phyloP scores from a whole-genome alignment of 1,140 invertebrate genomes.

The Aphelenchoides besseyi region DNA sequence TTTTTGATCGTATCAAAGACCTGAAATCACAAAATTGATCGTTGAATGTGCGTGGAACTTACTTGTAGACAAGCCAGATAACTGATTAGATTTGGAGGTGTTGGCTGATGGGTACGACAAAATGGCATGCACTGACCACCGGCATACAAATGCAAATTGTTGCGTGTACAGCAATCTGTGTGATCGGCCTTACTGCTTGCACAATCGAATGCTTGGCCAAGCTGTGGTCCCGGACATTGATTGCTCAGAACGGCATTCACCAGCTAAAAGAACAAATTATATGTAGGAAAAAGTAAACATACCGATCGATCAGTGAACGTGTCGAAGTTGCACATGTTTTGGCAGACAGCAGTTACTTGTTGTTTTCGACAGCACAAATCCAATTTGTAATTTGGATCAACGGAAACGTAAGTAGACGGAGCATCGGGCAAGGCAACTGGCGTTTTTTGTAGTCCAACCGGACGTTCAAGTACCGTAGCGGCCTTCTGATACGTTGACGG shows the following conservation, averaged over 20 bases:
- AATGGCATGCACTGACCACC: conserved; percentile 53
- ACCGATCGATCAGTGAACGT: conserved; percentile 50
- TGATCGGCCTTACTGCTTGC: conserved; percentile 45
- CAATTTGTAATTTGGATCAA: conserved; percentile 43
- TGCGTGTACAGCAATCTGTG: conserved; percentile 40
- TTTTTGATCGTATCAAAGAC: conserved; percentile 49
- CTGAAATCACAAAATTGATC: conserved; percentile 30
- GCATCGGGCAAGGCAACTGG: background rate
- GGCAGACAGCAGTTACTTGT: conserved; percentile 29
- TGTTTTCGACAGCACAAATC: conserved; percentile 51
- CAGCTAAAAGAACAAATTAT: conserved; percentile 38
- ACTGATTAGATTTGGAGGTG: conserved; percentile 44
- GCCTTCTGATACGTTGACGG: conserved; percentile 16
- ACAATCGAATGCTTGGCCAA: conserved; percentile 50
- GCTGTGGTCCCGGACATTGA: conserved; percentile 47
- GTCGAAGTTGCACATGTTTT: conserved; percentile 47
- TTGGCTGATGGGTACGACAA: conserved; percentile 42
- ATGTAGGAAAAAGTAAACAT: conserved; percentile 12
- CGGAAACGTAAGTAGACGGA: background rate
- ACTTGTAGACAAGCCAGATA: conserved; percentile 34
- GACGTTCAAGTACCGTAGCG: background rate
- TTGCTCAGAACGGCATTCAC: conserved; percentile 34
- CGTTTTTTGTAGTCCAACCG: conserved; percentile 11
- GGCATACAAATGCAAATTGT: conserved; percentile 35
- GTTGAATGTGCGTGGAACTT: too few relatives aligned